A percentile compares a stretch with the other conserved stretches of the same genome.
phyloP scores from a whole-genome alignment of 2,797 vertebrate species.

The Pelobates cultripes region DNA sequence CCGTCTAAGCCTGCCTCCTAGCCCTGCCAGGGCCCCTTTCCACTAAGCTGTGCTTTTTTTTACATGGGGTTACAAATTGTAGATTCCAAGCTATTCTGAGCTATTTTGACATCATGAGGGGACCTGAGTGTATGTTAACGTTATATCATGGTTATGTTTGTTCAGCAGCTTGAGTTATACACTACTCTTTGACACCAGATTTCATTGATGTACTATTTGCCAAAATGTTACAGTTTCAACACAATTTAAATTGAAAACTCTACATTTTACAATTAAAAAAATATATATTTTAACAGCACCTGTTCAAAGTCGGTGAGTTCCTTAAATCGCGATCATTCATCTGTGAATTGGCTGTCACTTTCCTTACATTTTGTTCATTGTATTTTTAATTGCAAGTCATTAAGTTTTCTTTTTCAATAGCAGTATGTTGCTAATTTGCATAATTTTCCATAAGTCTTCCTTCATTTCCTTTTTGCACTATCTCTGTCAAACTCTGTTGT shows the following conservation, averaged over 20 bases:
- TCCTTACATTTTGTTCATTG: constrained; percentile 21
- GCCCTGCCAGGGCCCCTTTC: no score
- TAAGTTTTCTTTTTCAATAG: constrained; percentile 40
- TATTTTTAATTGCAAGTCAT: constrained; percentile 46
- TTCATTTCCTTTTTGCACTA: constrained; percentile 55
- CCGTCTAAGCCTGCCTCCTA: no score
- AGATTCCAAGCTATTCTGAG: no score
- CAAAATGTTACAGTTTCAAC: no score
- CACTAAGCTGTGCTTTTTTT: no score
- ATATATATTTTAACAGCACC: neutral
- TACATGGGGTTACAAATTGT: no score
- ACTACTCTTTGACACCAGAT: no score
- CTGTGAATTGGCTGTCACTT: constrained; percentile 37
- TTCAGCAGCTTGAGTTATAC: no score
- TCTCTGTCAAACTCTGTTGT: constrained; percentile 47
- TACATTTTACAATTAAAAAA: neutral
- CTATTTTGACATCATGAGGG: no score
- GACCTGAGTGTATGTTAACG: no score
- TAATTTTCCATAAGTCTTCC: constrained; percentile 48
- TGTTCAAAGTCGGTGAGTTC: neutral
- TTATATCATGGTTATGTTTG: no score
- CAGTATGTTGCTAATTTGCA: constrained; percentile 46
- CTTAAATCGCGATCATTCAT: constrained; percentile 26
- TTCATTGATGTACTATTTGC: no score
- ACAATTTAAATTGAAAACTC: neutral